Conservation (phyloP, 1,140 invertebrate species). For the Probaryconus sp. region DNA sequence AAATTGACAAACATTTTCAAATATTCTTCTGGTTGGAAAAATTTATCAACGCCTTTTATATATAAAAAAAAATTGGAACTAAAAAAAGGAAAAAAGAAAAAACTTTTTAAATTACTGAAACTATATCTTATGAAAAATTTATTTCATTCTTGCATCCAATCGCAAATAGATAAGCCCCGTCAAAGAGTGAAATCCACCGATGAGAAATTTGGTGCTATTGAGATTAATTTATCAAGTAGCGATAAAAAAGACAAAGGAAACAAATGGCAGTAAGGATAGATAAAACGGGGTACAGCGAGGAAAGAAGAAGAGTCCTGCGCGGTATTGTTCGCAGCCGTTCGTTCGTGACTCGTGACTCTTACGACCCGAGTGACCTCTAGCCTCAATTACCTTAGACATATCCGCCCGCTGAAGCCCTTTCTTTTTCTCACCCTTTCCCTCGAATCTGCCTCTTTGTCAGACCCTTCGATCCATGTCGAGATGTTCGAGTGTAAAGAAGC, state of each 20-base stretch:
- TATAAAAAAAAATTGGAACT: too few species aligned
- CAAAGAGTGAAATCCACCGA: too few species aligned
- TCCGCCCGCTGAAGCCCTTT: conserved; percentile 70
- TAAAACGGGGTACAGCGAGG: conserved; percentile 47
- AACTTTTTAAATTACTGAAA: too few species aligned
- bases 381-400: conserved; percentile 78
- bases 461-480: conserved; percentile 49
- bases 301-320: conserved; percentile 53
- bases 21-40: too few species aligned
- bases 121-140: too few species aligned
- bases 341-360: conserved; percentile 78
- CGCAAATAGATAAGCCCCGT: too few species aligned
- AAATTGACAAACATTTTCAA: too few species aligned
- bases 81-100: too few species aligned
- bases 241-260: conserved; percentile 55
- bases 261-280: conserved; percentile 44
- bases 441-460: conserved; percentile 46
- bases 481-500: conserved; percentile 46
- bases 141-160: too few species aligned
- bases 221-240: conserved; percentile 52
- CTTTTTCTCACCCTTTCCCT: conserved; percentile 55
- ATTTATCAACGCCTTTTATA: too few species aligned
- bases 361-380: conserved; percentile 76
- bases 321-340: conserved; percentile 76
- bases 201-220: conserved; percentile 40